A percentile compares a stretch with the other conserved stretches of the same genome.
Evolutionary conservation across 2,888 invertebrate species (phyloP).

Genomic region (Leptinotarsa rubiginosa): DNA sequence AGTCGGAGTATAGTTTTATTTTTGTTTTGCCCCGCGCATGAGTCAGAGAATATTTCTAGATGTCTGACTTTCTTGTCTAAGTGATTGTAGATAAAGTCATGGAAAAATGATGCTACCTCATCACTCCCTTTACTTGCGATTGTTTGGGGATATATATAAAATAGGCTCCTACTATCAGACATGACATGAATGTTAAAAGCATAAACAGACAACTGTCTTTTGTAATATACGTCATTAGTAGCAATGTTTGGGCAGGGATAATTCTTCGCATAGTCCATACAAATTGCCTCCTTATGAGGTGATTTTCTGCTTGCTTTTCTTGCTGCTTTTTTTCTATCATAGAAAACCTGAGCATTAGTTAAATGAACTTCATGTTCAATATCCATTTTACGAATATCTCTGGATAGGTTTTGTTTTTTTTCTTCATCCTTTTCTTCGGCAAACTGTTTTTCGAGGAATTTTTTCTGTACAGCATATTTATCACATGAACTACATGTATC

Average conservation of each 20-base stretch:
- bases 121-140: conserved; percentile 18
- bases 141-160: conserved; percentile 45
- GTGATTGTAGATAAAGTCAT: conserved; percentile 24
- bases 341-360: background rate
- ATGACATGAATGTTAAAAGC: conserved; percentile 51
- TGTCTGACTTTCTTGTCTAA: conserved; percentile 20
- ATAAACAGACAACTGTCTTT: conserved; percentile 47
- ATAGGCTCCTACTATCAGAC: conserved; percentile 39
- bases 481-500: conserved; percentile 21
- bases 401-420: background rate
- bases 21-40: conserved; percentile 2
- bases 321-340: conserved; percentile 3
- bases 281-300: conserved; percentile 1
- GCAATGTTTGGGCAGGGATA: conserved; percentile 47
- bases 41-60: conserved; percentile 24
- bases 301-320: conserved; percentile 1
- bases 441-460: conserved; percentile 17
- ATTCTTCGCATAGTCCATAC: conserved; percentile 43
- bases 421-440: background rate
- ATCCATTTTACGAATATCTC: background rate
- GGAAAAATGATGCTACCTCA: conserved; percentile 15
- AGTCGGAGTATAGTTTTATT: conserved; percentile 22
- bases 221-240: conserved; percentile 49
- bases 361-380: conserved; percentile 1
- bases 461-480: background rate